Evolutionary conservation across 2,888 invertebrate genomes (phyloP).

Genomic region (Sarcophaga caerulescens): DNA sequence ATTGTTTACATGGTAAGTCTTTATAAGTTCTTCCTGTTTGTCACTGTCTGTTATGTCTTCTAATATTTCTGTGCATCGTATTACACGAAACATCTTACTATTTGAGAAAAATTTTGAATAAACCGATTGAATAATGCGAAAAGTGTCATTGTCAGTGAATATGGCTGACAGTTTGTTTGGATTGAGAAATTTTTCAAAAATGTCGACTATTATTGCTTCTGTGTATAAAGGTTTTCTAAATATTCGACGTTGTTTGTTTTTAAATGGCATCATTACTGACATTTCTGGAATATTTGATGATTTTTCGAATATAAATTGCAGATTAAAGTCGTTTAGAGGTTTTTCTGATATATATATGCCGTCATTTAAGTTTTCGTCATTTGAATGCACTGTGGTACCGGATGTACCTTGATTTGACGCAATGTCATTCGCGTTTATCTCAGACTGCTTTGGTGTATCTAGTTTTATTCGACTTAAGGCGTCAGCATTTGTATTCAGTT

Average conservation of each 20-base stretch:
- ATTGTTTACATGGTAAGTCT: constrained; percentile 56
- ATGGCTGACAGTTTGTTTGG: constrained; percentile 61
- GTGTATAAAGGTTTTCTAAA: constrained; percentile 23
- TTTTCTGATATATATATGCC: constrained; percentile 57
- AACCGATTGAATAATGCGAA: constrained; percentile 40
- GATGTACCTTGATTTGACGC: too few relatives aligned
- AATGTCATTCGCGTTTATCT: constrained; percentile 2
- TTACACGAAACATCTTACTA: constrained; percentile 31
- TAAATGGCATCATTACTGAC: constrained; percentile 15
- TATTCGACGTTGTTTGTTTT: constrained; percentile 27
- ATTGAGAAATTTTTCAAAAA: constrained; percentile 48
- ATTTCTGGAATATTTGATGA: constrained; percentile 9
- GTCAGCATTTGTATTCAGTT: background rate
- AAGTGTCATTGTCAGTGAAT: constrained; percentile 13
- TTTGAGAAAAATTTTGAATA: constrained; percentile 26
- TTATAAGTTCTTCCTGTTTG: constrained; percentile 53
- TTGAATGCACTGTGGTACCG: constrained; percentile 47
- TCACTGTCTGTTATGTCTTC: constrained; percentile 62
- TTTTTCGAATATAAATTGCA: constrained; percentile 61
- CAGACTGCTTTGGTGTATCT: background rate
- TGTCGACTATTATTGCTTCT: constrained; percentile 14
- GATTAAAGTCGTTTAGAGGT: constrained; percentile 60
- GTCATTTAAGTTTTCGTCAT: constrained; percentile 42
- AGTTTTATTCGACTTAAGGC: too few relatives aligned
- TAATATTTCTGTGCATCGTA: constrained; percentile 60